These are phyloP conservation scores for Odontocerum albicorne DNA, from an alignment of 2,888 invertebrate species.

Conservation along the genomic window DNA sequence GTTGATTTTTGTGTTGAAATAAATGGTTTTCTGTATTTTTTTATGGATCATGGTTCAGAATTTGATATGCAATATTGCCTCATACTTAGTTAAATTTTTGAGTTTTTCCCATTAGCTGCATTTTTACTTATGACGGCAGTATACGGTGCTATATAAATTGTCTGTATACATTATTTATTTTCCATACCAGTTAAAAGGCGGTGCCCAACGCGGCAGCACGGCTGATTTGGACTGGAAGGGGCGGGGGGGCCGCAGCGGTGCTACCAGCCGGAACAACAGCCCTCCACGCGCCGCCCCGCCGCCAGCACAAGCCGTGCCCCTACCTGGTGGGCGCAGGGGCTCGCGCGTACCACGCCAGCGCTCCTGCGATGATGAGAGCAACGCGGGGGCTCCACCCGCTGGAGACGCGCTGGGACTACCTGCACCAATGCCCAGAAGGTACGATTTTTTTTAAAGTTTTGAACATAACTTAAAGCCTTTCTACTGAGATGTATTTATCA, in stretches of 20 bases:
- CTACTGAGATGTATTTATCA: no score
- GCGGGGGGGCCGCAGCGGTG: slow-evolving; percentile 61
- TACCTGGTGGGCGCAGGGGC: slow-evolving; percentile 57
- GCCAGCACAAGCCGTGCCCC: slow-evolving; percentile 34
- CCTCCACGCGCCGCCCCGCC: slow-evolving; percentile 47
- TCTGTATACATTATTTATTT: no score
- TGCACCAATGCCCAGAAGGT: slow-evolving; percentile 73
- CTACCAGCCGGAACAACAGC: slow-evolving; percentile 59
- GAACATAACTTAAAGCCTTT: no score
- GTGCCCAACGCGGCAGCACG: slow-evolving; percentile 52
- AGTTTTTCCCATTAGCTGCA: no score
- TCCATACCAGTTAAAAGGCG: slow-evolving; percentile 64
- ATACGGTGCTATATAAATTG: no score
- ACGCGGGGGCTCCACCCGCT: slow-evolving; percentile 34
- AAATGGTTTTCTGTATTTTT: no score
- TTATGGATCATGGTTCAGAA: no score
- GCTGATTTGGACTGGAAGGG: slow-evolving; percentile 58
- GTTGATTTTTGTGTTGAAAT: no score
- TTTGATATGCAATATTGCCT: no score
- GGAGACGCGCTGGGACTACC: slow-evolving; percentile 63
- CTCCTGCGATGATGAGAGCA: slow-evolving; percentile 77
- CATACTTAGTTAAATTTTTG: no score
- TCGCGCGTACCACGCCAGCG: slow-evolving; percentile 71
- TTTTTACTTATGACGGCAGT: no score
- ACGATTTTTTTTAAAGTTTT: no score